Base-by-base conservation (phyloP, 2,888 invertebrate species). In the Thereva unica region DNA sequence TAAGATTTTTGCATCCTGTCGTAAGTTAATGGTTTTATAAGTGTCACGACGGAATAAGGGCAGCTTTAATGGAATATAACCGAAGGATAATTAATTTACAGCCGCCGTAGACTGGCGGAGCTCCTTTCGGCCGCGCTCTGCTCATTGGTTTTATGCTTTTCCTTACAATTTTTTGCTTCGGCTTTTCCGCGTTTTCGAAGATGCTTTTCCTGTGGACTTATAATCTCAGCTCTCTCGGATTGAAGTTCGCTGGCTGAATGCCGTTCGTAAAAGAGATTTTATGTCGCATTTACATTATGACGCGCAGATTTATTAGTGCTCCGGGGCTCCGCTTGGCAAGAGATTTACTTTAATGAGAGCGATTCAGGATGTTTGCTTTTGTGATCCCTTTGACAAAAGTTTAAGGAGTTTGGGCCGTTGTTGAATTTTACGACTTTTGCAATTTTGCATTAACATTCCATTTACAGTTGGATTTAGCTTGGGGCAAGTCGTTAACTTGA, bases 61-160 rank as follows among this genome's bases (percentile, higher is more conserved):
- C 54, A 65, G 59, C 65, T 59, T 59, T 68, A 68, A 68, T 68
- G 59, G 68, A 59, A 64, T 59, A 65, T 68, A 65, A 68, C 56
- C 59, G 50, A 37, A 50, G 54, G 55, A 67, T 59, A 59, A 59
- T 59, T 59, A 59, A 59, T 59, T 59, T 47, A 47, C 47, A 59
- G 34, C 34, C 52, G 23, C 52, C 23, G 52, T n/a, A n/a, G n/a
- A 52, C 52, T 49, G 47, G 10, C 37, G 8, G 12, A 57, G 44
- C 23, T 44, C 56, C 56, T n/a, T 9, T 56, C 23, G 9, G 5
- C 35, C 9, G 35, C 8, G 2, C 56, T 44, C 42, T 56, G 56
- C 44, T 23, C 56, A 55, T 5, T 4, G 8, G 41, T 9, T 34
- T 41, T 10, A 42, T 4, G 38, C 9, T 10, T 8, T 53, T 37